These are phyloP conservation scores for Halcyon senegalensis DNA, from an alignment of 2,113 vertebrate genomes.

Conservation along the genomic window DNA sequence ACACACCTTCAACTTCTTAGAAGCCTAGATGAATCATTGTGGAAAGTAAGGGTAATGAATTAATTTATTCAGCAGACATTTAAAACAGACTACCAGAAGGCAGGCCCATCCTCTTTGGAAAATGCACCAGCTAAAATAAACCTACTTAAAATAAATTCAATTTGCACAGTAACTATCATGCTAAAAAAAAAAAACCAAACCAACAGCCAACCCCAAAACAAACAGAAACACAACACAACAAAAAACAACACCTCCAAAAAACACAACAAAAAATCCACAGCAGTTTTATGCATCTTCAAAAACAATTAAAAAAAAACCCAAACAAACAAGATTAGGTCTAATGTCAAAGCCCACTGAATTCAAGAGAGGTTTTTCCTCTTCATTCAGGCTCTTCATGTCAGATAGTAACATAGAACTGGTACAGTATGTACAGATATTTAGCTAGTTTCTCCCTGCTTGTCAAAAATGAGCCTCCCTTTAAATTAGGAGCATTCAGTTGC, in stretches of 20 bases:
- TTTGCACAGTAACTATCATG: neutral
- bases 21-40: neutral
- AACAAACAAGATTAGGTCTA: neutral
- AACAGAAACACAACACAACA: neutral
- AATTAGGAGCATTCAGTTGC: neutral
- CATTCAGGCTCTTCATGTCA: neutral
- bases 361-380: neutral
- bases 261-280: neutral
- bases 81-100: neutral
- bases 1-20: neutral
- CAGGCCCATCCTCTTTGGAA: neutral
- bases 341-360: neutral
- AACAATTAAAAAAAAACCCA: neutral
- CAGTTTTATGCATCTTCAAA: neutral
- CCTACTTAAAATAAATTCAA: neutral
- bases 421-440: neutral
- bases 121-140: neutral
- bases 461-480: neutral
- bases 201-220: too few species aligned
- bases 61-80: neutral
- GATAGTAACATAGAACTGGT: neutral
- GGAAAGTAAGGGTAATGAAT: neutral
- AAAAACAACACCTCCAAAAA: neutral
- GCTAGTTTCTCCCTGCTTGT: neutral
- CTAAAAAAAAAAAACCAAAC: neutral